Evolutionary conservation across 2,113 vertebrate species (phyloP).

Genomic region (Hemicordylus capensis): DNA sequence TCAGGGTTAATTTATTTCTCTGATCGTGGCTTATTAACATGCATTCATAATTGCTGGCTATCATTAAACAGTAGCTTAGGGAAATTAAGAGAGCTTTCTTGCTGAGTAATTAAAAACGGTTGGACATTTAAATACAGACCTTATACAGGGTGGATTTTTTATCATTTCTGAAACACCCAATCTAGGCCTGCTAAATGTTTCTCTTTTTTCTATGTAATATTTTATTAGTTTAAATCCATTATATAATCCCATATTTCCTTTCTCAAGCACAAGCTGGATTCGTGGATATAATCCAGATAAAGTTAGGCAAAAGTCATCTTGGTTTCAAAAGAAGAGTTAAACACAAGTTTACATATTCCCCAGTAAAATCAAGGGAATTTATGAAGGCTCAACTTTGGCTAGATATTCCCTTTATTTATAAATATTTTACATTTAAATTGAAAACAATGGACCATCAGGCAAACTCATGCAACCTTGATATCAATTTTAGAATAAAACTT

Average conservation of each 20-base stretch:
- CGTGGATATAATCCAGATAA: background rate
- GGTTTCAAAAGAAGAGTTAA: background rate
- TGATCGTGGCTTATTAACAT: conserved; percentile 54
- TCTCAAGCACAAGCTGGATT: background rate
- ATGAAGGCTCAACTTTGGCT: too few relatives aligned
- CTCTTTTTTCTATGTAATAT: background rate
- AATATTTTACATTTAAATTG: background rate
- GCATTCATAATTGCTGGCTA: conserved; percentile 18
- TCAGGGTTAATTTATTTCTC: conserved; percentile 47
- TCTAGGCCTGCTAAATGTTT: background rate
- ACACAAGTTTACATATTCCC: too few relatives aligned
- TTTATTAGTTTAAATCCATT: background rate
- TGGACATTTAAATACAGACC: background rate
- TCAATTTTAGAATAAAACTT: background rate
- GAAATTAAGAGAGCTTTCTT: background rate
- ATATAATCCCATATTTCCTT: too few relatives aligned
- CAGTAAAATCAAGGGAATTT: background rate
- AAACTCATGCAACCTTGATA: too few relatives aligned
- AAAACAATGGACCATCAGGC: background rate
- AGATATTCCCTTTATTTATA: background rate
- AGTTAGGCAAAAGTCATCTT: background rate
- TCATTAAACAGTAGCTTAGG: conserved; percentile 12
- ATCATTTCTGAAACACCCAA: background rate
- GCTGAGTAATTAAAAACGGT: conserved; percentile 15
- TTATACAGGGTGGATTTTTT: background rate